Evolutionary conservation across 2,888 invertebrate genomes (phyloP).

Genomic region (Halictus quadricinctus): DNA sequence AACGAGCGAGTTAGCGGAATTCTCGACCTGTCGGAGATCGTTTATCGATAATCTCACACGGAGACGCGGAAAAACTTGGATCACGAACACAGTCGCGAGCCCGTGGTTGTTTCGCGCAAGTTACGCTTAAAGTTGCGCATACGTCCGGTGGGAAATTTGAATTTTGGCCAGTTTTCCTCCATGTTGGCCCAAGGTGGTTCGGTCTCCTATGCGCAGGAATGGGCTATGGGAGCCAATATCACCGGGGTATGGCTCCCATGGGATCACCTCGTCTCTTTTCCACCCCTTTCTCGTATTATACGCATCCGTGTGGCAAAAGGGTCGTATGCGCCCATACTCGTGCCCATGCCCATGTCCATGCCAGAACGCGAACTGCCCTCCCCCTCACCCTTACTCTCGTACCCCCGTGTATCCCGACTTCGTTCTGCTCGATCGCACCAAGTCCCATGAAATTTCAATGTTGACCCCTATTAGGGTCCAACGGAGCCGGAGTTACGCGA

Average conservation of each 20-base stretch:
- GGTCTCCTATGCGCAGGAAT: constrained; percentile 71
- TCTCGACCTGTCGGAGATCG: not conserved
- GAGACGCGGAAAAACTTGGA: constrained; percentile 35
- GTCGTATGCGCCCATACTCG: constrained; percentile 40
- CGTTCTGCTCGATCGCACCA: constrained; percentile 67
- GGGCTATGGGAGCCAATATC: constrained; percentile 77
- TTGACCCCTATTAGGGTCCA: constrained; percentile 56
- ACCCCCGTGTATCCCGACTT: constrained; percentile 47
- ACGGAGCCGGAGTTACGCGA: constrained; percentile 29
- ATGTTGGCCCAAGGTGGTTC: constrained; percentile 66
- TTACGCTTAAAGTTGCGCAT: constrained; percentile 70
- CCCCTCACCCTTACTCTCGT: not conserved
- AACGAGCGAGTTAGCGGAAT: not conserved
- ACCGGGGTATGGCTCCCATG: constrained; percentile 75
- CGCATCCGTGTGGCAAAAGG: constrained; percentile 63
- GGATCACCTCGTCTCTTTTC: constrained; percentile 70
- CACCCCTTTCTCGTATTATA: constrained; percentile 70
- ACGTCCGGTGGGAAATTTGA: constrained; percentile 71
- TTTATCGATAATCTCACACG: not conserved
- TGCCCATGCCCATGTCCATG: not conserved
- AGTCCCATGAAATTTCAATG: constrained; percentile 71
- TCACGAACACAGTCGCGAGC: constrained; percentile 9
- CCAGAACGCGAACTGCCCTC: not conserved
- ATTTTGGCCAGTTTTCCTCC: constrained; percentile 70
- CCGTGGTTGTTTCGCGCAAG: constrained; percentile 64